Base-by-base conservation (phyloP, 2,113 vertebrate genomes). In the Bos indicus region DNA sequence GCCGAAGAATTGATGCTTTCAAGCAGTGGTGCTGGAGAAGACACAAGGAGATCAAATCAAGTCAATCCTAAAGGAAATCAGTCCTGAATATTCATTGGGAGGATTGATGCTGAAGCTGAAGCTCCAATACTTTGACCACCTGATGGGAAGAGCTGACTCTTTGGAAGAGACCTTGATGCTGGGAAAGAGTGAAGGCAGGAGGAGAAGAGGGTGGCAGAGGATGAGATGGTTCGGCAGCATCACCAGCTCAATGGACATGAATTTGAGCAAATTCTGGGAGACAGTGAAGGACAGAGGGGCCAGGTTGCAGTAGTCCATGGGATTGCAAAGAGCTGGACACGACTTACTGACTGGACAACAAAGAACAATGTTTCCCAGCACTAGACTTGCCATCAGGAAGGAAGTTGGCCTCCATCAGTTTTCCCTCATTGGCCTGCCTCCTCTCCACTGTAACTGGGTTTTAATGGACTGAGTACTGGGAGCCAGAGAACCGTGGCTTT, bases 341-440 rank as follows among this genome's bases (percentile, higher is more conserved):
- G 1, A 21, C 17, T 11, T 36, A 5, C 16, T 36, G 64, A 4
- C 4, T 19, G 64, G 64, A 21, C n/a, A 21, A 19, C 16, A 67
- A 67, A 10, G 33, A 19, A 19, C 64, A 19, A 5, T 10, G 4
- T 19, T 67, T 67, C 19, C n/a, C 67, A 6, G n/a, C n/a, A 6
- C 19, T 23, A 6, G 67, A 21, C n/a, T 71, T 23, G 19, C n/a
- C 67, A 23, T 40, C 67, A 23, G 11, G 67, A 74, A 23, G 19
- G 67, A 40, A 74, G n/a, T 0, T 40, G 67, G n/a, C n/a, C n/a
- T 74, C n/a, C 67, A 23, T 74, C n/a, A 6, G 67, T 12, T 74
- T 23, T 23, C 67, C n/a, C 19, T 40, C 9, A 0, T 40, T 23
- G n/a, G 11, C 67, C 67, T 0, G 0, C n/a, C 19, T 74, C 19